A percentile compares a stretch with the other conserved stretches of the same genome.
phyloP scores from a whole-genome alignment of 2,113 vertebrate genomes.

The Macrotus californicus region DNA sequence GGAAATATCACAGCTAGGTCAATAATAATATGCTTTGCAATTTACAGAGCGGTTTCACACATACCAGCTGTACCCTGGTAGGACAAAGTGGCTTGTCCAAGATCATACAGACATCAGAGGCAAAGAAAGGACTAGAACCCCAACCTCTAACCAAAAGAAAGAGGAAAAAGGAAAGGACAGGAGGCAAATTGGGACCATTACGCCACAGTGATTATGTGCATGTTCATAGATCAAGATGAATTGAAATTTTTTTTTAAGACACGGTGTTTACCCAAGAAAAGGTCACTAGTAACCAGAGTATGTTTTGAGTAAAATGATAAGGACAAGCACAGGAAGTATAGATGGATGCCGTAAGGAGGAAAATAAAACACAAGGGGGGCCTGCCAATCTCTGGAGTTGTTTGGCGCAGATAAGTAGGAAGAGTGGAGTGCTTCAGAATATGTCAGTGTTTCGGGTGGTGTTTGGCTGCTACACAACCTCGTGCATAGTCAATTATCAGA shows the following conservation, averaged over 20 bases:
- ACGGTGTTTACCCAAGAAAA: not conserved
- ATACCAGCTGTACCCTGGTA: not conserved
- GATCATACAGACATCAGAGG: not conserved
- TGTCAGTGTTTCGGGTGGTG: not conserved
- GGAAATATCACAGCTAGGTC: not conserved
- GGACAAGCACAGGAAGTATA: not conserved
- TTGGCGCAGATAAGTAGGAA: not conserved
- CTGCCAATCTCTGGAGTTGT: not conserved
- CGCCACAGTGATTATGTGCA: not conserved
- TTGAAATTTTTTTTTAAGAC: not conserved
- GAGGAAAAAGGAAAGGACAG: not conserved
- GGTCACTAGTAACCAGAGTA: not conserved
- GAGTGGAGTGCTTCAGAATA: not conserved
- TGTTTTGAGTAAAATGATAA: conserved; percentile 32
- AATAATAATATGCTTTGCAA: not conserved
- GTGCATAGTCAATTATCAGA: not conserved
- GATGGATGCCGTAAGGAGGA: not conserved
- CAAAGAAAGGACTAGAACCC: not conserved
- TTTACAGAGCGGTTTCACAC: not conserved
- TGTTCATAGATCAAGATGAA: not conserved
- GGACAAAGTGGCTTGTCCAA: not conserved
- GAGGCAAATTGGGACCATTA: not conserved
- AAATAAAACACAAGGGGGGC: not conserved
- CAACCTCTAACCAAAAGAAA: not conserved
- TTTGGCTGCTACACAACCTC: not conserved